Percentiles rank a stretch among this genome's conserved stretches.
phyloP scores from a whole-genome alignment of 2,888 invertebrate genomes.

The Eilema griseolum region DNA sequence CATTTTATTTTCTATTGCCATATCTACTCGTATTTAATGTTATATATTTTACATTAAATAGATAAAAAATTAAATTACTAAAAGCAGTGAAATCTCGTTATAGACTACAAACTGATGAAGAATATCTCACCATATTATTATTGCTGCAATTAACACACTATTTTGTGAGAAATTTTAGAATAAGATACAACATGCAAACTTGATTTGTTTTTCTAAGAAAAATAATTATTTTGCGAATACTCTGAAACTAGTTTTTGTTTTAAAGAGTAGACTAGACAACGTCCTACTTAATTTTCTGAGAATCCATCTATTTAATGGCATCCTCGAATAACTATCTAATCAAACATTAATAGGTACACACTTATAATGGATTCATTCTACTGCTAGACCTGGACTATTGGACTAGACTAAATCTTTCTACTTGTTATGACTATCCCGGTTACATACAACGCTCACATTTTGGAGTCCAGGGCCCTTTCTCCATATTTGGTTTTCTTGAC shows the following conservation, averaged over 20 bases:
- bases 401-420: neutral
- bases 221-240: neutral
- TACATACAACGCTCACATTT: neutral
- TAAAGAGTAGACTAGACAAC: neutral
- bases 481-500: too few species aligned
- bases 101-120: neutral
- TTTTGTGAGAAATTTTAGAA: neutral
- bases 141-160: neutral
- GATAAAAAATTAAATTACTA: neutral
- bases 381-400: neutral
- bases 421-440: neutral
- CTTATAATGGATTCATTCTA: neutral
- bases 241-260: slow-evolving; percentile 1
- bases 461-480: neutral
- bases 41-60: neutral
- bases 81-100: neutral
- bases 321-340: neutral
- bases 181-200: neutral
- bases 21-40: too few species aligned
- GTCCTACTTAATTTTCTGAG: slow-evolving; percentile 1
- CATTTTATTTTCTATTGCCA: slow-evolving; percentile 1
- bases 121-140: neutral
- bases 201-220: neutral
- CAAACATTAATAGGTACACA: neutral
- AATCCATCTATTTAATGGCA: neutral